A percentile compares a stretch with the other conserved stretches of the same genome.
Conservation (phyloP, 2,113 vertebrate species). For the Tauraco erythrolophus region DNA sequence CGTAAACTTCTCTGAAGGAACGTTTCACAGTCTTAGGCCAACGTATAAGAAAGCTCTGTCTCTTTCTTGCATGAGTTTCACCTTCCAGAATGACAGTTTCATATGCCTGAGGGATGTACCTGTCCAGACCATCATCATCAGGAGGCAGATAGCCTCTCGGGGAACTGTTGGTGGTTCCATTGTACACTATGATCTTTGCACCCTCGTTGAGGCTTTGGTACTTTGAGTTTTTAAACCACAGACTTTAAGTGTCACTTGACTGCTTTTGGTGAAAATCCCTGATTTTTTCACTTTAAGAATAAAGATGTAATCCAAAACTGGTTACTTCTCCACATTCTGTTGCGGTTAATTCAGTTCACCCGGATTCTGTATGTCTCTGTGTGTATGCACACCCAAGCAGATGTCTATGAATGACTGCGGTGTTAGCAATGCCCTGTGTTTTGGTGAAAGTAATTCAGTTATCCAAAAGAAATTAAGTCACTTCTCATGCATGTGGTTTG, state of each 20-base stretch:
- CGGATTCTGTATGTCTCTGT: rapidly evolving
- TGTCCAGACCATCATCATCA: background rate
- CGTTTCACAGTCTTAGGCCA: background rate
- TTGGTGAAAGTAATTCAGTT: background rate
- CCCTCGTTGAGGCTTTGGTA: background rate
- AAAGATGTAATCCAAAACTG: background rate
- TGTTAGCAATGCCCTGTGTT: background rate
- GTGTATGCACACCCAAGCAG: rapidly evolving
- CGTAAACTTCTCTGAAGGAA: background rate
- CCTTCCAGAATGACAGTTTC: background rate
- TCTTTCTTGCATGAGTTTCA: background rate
- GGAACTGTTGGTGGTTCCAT: background rate
- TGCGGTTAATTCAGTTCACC: background rate
- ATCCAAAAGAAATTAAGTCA: background rate
- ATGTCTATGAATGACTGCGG: rapidly evolving
- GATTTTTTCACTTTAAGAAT: background rate
- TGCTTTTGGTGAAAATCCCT: background rate
- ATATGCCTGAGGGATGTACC: background rate
- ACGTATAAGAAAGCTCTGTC: rapidly evolving
- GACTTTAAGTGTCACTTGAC: background rate
- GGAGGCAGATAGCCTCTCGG: background rate
- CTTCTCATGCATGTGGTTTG: rapidly evolving
- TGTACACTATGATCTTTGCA: background rate
- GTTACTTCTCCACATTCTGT: background rate
- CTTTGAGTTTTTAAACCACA: background rate